These are phyloP conservation scores for Ascaphus truei DNA, from an alignment of 2,113 vertebrate genomes.

Conservation along the genomic window DNA sequence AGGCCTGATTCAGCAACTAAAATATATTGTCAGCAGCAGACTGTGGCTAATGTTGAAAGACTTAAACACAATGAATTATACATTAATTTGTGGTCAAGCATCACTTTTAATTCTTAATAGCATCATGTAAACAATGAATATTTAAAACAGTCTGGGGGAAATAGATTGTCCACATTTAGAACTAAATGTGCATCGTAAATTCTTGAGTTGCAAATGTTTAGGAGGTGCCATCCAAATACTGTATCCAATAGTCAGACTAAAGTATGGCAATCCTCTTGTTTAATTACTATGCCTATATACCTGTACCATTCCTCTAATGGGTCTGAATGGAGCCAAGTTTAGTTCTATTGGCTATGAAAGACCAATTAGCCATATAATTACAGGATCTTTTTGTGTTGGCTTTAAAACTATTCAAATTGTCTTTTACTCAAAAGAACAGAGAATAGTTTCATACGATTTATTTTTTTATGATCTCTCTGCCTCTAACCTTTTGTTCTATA, in stretches of 20 bases:
- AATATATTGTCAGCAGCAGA: neutral
- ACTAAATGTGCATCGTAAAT: neutral
- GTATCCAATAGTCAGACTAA: neutral
- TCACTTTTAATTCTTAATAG: slow-evolving; percentile 32
- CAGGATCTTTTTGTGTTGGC: slow-evolving; percentile 7
- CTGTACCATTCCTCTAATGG: neutral
- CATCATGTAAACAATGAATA: slow-evolving; percentile 35
- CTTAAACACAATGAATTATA: slow-evolving; percentile 23
- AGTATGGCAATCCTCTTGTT: neutral
- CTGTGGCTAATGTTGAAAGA: slow-evolving; percentile 2
- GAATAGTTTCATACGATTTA: neutral
- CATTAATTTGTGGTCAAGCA: slow-evolving; percentile 31
- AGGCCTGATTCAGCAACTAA: no score
- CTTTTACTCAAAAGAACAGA: neutral
- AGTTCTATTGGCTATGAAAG: slow-evolving; percentile 14
- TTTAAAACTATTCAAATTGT: neutral
- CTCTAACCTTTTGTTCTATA: neutral
- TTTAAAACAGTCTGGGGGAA: slow-evolving; percentile 26
- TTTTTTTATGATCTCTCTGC: neutral
- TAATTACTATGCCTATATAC: neutral
- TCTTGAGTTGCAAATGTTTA: neutral
- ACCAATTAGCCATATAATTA: slow-evolving; percentile 31
- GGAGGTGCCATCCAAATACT: neutral
- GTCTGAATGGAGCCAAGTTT: slow-evolving; percentile 4
- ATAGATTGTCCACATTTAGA: slow-evolving; percentile 3